Evolutionary conservation across 2,888 invertebrate species (phyloP).

Genomic region (Anticlea derivata): DNA sequence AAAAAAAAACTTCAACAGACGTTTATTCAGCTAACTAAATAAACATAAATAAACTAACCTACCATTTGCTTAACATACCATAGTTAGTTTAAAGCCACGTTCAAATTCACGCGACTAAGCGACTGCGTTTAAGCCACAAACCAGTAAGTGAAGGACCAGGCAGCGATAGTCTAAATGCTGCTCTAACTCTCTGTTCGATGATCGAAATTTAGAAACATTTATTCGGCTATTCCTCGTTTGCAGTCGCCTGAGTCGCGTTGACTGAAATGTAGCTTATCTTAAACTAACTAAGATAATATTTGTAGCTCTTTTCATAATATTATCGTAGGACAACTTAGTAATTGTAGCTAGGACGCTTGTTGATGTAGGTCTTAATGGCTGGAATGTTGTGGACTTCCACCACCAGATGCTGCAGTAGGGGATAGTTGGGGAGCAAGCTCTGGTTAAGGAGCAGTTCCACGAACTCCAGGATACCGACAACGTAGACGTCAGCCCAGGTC

Average conservation of each 20-base stretch:
- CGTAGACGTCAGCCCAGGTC: conserved; percentile 49
- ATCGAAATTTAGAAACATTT: too few relatives aligned
- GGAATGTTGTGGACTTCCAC: conserved; percentile 46
- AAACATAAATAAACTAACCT: too few relatives aligned
- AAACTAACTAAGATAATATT: not conserved
- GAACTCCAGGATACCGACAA: conserved; percentile 48
- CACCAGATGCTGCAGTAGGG: conserved; percentile 39
- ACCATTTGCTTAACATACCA: not conserved
- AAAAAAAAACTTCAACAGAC: not conserved
- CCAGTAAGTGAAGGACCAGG: too few relatives aligned
- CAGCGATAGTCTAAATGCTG: too few relatives aligned
- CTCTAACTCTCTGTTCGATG: too few relatives aligned
- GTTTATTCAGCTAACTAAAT: conserved; percentile 5
- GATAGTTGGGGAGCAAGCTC: conserved; percentile 43
- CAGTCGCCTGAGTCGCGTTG: too few relatives aligned
- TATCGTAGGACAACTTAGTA: too few relatives aligned
- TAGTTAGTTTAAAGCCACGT: not conserved
- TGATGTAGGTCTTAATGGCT: conserved; percentile 47
- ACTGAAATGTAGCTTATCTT: too few relatives aligned
- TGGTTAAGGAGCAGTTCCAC: conserved; percentile 44
- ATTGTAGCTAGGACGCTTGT: conserved; percentile 45
- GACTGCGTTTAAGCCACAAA: not conserved
- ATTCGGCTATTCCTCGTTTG: not conserved
- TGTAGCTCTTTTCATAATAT: not conserved
- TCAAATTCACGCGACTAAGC: not conserved